phyloP scores from a whole-genome alignment of 1,140 invertebrate genomes.

The Apis dorsata region DNA sequence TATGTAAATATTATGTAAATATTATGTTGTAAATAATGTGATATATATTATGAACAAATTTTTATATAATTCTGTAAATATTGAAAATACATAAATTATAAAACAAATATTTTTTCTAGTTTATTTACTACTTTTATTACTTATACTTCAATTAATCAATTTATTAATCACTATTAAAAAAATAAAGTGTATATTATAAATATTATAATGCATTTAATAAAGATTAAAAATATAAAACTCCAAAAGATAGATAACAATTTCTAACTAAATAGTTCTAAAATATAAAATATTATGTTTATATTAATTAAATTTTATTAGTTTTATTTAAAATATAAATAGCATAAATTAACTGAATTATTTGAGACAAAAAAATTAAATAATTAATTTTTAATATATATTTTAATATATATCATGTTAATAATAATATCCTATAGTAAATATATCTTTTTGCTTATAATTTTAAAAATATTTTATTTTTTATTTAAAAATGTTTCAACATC shows the following conservation, averaged over 20 bases:
- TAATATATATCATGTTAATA: not conserved
- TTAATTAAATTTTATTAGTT: not conserved
- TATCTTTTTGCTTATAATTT: not conserved
- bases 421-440: not conserved
- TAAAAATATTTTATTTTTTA: slow-evolving; percentile 16
- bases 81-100: not conserved
- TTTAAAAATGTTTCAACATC: not conserved
- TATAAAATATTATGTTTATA: not conserved
- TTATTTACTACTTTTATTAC: not conserved
- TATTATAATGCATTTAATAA: not conserved
- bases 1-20: slow-evolving; percentile 3
- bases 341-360: not conserved
- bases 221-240: not conserved
- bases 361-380: not conserved
- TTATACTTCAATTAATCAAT: too few species aligned
- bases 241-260: not conserved
- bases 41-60: slow-evolving; percentile 9
- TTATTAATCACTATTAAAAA: not conserved
- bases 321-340: not conserved
- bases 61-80: slow-evolving; percentile 1
- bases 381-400: not conserved
- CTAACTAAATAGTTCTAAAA: not conserved
- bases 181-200: not conserved
- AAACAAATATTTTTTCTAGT: not conserved
- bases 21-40: slow-evolving; percentile 3